A percentile compares a stretch with the other conserved stretches of the same genome.
phyloP scores from a whole-genome alignment of 37 sponge, comb jelly and placozoan species.

The Ephydatia muelleri region DNA sequence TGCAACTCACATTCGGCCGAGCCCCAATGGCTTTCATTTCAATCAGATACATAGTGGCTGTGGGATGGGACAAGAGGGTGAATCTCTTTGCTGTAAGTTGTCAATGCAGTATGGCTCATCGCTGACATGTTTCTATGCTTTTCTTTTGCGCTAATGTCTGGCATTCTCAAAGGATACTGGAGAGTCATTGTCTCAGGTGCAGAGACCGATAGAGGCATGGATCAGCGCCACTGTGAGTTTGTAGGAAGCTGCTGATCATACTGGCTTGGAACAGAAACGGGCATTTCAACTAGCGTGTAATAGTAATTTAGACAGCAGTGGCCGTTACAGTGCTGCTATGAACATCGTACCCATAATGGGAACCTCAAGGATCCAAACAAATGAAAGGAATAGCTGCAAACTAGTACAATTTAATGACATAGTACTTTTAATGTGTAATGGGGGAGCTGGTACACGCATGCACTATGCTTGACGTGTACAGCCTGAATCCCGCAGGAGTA shows the following conservation, averaged over 20 bases:
- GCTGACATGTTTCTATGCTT: background rate
- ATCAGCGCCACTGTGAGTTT: constrained; percentile 46
- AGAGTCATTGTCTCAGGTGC: constrained; percentile 9
- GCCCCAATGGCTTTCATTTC: too few species aligned
- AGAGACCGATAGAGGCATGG: constrained; percentile 43
- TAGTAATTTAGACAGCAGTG: too few species aligned
- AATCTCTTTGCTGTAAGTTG: constrained; percentile 81
- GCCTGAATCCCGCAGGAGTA: constrained; percentile 45
- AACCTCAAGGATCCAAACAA: too few species aligned
- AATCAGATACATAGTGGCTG: constrained; percentile 83
- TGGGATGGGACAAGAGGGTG: constrained; percentile 91
- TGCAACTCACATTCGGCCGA: too few species aligned
- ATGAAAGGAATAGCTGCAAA: too few species aligned
- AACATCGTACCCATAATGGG: too few species aligned
- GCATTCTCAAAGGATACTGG: constrained; percentile 35
- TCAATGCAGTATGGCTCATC: background rate
- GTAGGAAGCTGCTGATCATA: background rate
- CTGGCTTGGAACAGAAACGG: background rate
- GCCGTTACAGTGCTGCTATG: too few species aligned
- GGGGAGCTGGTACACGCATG: too few species aligned
- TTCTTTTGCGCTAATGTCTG: background rate
- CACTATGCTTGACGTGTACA: too few species aligned
- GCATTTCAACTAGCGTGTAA: too few species aligned
- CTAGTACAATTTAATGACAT: too few species aligned
- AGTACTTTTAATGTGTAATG: too few species aligned